Percentiles rank a stretch among this genome's conserved stretches.
Evolutionary conservation across 2,888 invertebrate genomes (phyloP).

Genomic region (Poecilobothrus nobilitatus): DNA sequence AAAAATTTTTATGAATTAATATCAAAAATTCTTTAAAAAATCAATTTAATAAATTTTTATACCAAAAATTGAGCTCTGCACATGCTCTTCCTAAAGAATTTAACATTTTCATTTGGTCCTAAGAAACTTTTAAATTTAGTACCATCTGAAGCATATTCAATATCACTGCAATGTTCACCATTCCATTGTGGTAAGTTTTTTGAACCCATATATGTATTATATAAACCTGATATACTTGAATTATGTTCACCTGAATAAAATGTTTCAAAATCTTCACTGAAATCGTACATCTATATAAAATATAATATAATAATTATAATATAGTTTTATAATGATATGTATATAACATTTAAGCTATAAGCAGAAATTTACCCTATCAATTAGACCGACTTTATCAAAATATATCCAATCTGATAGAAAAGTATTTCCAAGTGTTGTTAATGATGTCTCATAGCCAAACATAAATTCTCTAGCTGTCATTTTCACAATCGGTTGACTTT

Average conservation of each 20-base stretch:
- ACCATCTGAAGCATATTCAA: slow-evolving; percentile 72
- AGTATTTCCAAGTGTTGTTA: slow-evolving; percentile 74
- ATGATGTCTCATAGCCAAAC: slow-evolving; percentile 76
- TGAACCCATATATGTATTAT: slow-evolving; percentile 68
- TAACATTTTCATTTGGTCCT: slow-evolving; percentile 56
- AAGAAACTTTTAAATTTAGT: slow-evolving; percentile 72
- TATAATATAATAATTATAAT: slow-evolving; percentile 1
- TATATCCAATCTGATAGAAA: slow-evolving; percentile 76
- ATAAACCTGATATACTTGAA: slow-evolving; percentile 55
- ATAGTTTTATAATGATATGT: slow-evolving; percentile 4
- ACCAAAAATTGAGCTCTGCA: slow-evolving; percentile 75
- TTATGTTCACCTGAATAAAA: slow-evolving; percentile 63
- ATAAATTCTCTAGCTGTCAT: slow-evolving; percentile 83
- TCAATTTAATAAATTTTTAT: slow-evolving; percentile 25
- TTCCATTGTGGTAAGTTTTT: slow-evolving; percentile 69
- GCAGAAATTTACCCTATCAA: slow-evolving; percentile 78
- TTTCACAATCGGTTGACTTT: slow-evolving; percentile 60
- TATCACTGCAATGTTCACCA: slow-evolving; percentile 64
- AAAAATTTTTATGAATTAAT: slow-evolving; percentile 16
- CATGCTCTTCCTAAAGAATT: slow-evolving; percentile 76
- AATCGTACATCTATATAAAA: slow-evolving; percentile 69
- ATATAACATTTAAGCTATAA: not conserved
- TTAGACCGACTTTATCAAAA: slow-evolving; percentile 79
- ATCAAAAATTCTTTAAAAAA: not conserved
- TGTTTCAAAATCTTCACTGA: slow-evolving; percentile 68